These are phyloP conservation scores for Agelaius phoeniceus DNA, from an alignment of 2,113 vertebrate species.

Conservation along the genomic window DNA sequence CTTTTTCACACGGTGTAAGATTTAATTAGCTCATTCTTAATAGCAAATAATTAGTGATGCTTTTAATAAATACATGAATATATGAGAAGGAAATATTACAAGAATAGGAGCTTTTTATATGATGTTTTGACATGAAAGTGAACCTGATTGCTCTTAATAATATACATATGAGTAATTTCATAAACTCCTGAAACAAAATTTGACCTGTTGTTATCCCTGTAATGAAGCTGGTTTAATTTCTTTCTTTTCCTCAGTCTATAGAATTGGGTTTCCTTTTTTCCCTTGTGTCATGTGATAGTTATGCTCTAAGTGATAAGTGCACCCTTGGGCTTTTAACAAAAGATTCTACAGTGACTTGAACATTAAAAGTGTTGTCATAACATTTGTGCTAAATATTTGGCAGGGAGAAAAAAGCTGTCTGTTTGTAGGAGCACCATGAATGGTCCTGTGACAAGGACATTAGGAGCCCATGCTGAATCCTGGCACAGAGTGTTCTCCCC, in stretches of 20 bases:
- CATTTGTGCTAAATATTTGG: neutral
- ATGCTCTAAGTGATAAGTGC: neutral
- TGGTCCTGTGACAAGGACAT: neutral
- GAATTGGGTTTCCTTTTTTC: neutral
- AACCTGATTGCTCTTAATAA: neutral
- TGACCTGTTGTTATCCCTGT: neutral
- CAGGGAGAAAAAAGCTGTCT: neutral
- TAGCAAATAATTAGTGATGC: slow-evolving; percentile 19
- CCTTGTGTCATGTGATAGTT: neutral
- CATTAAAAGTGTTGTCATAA: neutral
- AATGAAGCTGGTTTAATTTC: neutral
- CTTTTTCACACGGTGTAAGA: neutral
- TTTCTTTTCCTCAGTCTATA: neutral
- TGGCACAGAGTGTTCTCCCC: no score
- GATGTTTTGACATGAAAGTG: neutral
- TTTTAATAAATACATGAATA: slow-evolving; percentile 6
- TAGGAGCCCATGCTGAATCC: neutral
- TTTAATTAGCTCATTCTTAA: slow-evolving; percentile 8
- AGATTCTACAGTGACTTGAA: neutral
- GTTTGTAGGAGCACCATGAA: neutral
- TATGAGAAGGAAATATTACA: neutral
- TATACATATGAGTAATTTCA: neutral
- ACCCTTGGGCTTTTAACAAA: neutral
- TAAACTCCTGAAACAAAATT: neutral
- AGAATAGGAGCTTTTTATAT: neutral